These are phyloP conservation scores for Nomada ruficornis DNA, from an alignment of 2,888 invertebrate genomes.

Conservation along the genomic window DNA sequence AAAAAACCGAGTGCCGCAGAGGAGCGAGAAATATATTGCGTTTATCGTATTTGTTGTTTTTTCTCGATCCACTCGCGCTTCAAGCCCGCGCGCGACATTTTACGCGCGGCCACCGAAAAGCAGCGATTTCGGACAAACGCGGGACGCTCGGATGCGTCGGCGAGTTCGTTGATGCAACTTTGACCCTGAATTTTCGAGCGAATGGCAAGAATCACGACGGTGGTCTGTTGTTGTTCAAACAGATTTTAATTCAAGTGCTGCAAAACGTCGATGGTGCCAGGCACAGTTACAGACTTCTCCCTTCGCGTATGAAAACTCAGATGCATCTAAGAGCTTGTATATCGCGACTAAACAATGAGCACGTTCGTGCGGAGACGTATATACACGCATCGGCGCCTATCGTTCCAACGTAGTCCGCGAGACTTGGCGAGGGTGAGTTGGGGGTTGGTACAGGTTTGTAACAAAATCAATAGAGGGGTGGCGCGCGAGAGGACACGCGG, in stretches of 20 bases:
- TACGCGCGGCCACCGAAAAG: slow-evolving; percentile 6
- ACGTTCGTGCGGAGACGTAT: slow-evolving; percentile 57
- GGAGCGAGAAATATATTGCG: slow-evolving; percentile 56
- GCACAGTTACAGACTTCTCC: background rate
- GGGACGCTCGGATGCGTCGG: background rate
- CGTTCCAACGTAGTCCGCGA: slow-evolving; percentile 70
- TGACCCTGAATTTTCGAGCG: background rate
- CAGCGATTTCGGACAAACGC: background rate
- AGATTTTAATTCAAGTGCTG: background rate
- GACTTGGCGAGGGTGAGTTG: slow-evolving; percentile 68
- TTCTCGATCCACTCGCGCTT: slow-evolving; percentile 18
- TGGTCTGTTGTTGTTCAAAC: no score
- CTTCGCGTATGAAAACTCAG: background rate
- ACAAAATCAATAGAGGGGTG: slow-evolving; percentile 85
- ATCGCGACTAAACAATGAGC: slow-evolving; percentile 53
- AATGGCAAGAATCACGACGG: background rate
- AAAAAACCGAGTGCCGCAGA: slow-evolving; percentile 45
- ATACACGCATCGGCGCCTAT: slow-evolving; percentile 79
- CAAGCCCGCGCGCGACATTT: slow-evolving; percentile 9
- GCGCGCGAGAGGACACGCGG: slow-evolving; percentile 81
- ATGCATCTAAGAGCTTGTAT: slow-evolving; percentile 34
- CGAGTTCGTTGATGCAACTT: background rate
- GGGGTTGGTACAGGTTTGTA: slow-evolving; percentile 83
- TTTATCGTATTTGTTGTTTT: slow-evolving; percentile 26
- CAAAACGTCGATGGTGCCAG: background rate